These are phyloP conservation scores for Myotis myotis DNA, from an alignment of 2,797 vertebrate species.

Conservation along the genomic window DNA sequence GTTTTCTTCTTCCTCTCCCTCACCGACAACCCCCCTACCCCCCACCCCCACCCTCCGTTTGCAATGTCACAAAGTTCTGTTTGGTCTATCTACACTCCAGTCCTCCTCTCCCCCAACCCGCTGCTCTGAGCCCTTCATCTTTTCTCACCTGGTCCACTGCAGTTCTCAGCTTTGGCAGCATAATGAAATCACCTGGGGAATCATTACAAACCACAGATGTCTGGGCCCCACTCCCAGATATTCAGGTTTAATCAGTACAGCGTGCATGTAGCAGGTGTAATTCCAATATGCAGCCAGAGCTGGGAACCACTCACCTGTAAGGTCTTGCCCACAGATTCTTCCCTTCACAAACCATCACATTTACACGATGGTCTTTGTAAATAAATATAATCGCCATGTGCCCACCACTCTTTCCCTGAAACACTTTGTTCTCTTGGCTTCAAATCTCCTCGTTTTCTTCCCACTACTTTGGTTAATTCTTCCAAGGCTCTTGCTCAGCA, in stretches of 20 bases:
- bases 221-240: not conserved
- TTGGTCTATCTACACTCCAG: too few relatives aligned
- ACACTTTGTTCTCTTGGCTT: not conserved
- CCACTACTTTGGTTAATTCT: not conserved
- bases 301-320: not conserved
- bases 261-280: not conserved
- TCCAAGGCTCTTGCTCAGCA: not conserved
- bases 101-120: too few relatives aligned
- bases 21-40: not conserved
- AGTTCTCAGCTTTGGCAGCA: not conserved
- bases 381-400: not conserved
- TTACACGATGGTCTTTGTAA: not conserved
- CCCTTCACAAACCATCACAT: not conserved
- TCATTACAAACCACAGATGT: not conserved
- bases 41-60: fast-evolving
- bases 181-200: not conserved
- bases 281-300: fast-evolving
- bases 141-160: not conserved
- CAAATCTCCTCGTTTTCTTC: not conserved
- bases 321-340: not conserved
- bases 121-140: not conserved
- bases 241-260: not conserved
- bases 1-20: not conserved
- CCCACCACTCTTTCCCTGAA: not conserved
- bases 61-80: not conserved